A percentile compares a stretch with the other conserved stretches of the same genome.
Conservation (phyloP, 2,888 invertebrate genomes). For the Cyclophora punctaria region DNA sequence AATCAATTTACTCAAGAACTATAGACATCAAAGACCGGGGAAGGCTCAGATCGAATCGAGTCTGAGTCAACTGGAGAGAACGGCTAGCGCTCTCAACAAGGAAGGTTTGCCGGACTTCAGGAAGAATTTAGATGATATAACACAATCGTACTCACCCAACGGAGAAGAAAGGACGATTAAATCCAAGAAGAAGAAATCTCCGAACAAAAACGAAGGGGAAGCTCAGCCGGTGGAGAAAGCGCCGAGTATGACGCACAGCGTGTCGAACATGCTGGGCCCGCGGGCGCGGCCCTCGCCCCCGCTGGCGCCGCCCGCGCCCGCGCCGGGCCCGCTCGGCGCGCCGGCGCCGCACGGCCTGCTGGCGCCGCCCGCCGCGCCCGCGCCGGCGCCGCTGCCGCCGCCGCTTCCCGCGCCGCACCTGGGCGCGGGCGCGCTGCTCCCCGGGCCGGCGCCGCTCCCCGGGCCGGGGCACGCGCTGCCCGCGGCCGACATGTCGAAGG, state of each 20-base stretch:
- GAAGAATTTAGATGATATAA: constrained; percentile 66
- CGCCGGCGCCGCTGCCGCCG: constrained; percentile 19
- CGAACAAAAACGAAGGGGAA: constrained; percentile 48
- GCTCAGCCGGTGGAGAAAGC: constrained; percentile 33
- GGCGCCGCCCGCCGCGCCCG: constrained; percentile 30
- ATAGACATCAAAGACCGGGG: constrained; percentile 59
- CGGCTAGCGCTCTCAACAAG: constrained; percentile 58
- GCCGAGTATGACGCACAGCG: constrained; percentile 57
- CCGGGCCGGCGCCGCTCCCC: no score
- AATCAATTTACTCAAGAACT: constrained; percentile 65
- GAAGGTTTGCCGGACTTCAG: constrained; percentile 67
- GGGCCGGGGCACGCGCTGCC: constrained; percentile 12
- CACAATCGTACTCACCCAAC: constrained; percentile 65
- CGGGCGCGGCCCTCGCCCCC: constrained; percentile 8
- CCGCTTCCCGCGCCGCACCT: constrained; percentile 12
- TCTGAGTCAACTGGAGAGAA: constrained; percentile 58
- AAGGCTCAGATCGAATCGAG: constrained; percentile 59
- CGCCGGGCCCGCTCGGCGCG: neutral
- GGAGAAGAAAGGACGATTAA: constrained; percentile 52
- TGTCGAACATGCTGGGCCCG: constrained; percentile 55
- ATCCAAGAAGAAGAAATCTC: constrained; percentile 62
- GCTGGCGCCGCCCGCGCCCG: constrained; percentile 24
- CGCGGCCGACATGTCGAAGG: constrained; percentile 26
- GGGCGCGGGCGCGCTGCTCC: no score
- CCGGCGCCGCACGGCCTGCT: no score